Percentiles rank a stretch among this genome's conserved stretches.
These are phyloP conservation scores for Cryptomyrus ogoouensis DNA, from an alignment of 2,113 vertebrate genomes.

Conservation along the genomic window DNA sequence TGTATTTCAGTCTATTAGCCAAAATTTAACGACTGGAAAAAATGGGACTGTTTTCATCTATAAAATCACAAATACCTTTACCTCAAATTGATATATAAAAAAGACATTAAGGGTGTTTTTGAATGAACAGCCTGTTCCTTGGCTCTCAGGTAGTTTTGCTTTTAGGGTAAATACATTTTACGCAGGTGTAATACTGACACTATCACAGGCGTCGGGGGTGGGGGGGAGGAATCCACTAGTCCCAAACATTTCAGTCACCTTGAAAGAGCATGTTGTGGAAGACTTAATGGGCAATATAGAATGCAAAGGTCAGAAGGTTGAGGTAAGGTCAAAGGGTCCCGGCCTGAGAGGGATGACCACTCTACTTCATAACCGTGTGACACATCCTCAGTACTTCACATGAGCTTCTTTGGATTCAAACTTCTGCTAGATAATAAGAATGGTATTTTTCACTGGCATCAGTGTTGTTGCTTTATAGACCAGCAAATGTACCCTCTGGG, in stretches of 20 bases:
- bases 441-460: background rate
- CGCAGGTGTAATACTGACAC: background rate
- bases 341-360: background rate
- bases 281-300: background rate
- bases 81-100: background rate
- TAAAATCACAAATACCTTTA: background rate
- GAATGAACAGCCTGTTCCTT: slow-evolving; percentile 1
- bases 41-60: background rate
- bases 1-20: background rate
- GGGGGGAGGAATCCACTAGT: background rate
- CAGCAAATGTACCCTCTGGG: background rate
- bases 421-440: background rate
- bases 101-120: background rate
- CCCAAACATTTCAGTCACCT: background rate
- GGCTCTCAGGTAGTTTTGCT: background rate
- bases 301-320: background rate
- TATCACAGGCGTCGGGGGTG: background rate
- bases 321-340: background rate
- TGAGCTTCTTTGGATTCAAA: background rate
- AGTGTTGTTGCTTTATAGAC: background rate
- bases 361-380: background rate
- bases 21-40: slow-evolving; percentile 7
- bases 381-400: background rate
- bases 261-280: background rate
- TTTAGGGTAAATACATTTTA: background rate